Evolutionary conservation across 2,888 invertebrate species (phyloP), one percentile per base, ranked within the genome.

Genomic region (Tetrapedia diversipes): DNA sequence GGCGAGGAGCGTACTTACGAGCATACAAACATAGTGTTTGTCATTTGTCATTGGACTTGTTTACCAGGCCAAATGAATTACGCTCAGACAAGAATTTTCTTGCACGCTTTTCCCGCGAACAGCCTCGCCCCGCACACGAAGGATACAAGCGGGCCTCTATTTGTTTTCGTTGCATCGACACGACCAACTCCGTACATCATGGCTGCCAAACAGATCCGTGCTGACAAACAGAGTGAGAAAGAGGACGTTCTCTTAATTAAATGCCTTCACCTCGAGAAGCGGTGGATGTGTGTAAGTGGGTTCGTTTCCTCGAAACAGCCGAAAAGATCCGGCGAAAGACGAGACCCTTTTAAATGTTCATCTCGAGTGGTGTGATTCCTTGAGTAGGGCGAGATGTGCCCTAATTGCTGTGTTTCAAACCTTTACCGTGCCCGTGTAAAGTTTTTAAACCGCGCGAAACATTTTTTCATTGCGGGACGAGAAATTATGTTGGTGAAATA

Each of bases 1-100:
- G 39, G 39, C 32, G 24, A 10, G 24, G n/a, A n/a, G n/a, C n/a
- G n/a, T n/a, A n/a, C n/a, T 14, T 4, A 16, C 39, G 51, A 54
- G n/a, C 37, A 47, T 54, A 70, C 78, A 75, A 81, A 29, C 37
- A n/a, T 54, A 73, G 79, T 81, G 81, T 83, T 84, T 86, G 82
- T 85, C 85, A 84, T 87, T 88, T 86, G 86, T 89, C 89, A 88
- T 79, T 73, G 77, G 79, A 64, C 63, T 79, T 86, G 85, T 88
- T 89, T 88, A 85, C 88, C 49, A 79, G 14, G 69, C 82, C 68
- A 79, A 81, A 66, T 54, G 79, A 70, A 63, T 80, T 69, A 71
- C 73, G 41, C 59, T 47, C 65, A 24, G 64, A 34, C 68, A 53
- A 63, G 67, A 67, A 80, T 79, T 80, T 83, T 81, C 74, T 78